Evolutionary conservation across 2,888 invertebrate genomes (phyloP).

Genomic region (Subacronicta megacephala): DNA sequence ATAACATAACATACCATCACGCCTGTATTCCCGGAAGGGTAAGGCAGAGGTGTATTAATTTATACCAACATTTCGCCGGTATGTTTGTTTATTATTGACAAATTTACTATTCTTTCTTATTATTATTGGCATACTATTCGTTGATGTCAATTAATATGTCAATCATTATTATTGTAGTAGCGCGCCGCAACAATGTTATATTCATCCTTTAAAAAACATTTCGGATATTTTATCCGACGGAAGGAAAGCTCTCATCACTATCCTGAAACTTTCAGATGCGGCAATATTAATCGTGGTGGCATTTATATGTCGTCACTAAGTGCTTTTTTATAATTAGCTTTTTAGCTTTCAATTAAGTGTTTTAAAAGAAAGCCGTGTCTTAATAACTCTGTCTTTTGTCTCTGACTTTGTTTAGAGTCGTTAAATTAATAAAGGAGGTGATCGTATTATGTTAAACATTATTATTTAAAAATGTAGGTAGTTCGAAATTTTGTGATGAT

Average conservation of each 20-base stretch:
- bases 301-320: slow-evolving; percentile 46
- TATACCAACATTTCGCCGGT: too few relatives aligned
- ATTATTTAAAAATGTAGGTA: slow-evolving; percentile 6
- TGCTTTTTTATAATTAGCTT: slow-evolving; percentile 59
- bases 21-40: too few relatives aligned
- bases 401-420: slow-evolving; percentile 18
- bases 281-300: slow-evolving; percentile 45
- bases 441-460: slow-evolving; percentile 22
- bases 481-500: background rate
- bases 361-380: slow-evolving; percentile 26
- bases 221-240: slow-evolving; percentile 15
- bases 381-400: slow-evolving; percentile 15
- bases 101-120: too few relatives aligned
- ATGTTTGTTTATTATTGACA: too few relatives aligned
- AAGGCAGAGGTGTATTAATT: too few relatives aligned
- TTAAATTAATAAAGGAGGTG: slow-evolving; percentile 31
- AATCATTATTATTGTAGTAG: too few relatives aligned
- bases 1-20: too few relatives aligned
- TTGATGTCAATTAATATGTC: too few relatives aligned
- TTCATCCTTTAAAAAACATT: too few relatives aligned
- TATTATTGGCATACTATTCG: too few relatives aligned
- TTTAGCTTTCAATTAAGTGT: slow-evolving; percentile 46
- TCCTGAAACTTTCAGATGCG: slow-evolving; percentile 38
- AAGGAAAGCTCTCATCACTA: slow-evolving; percentile 37
- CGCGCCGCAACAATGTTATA: too few relatives aligned